Evolutionary conservation across 2,113 vertebrate genomes (phyloP).

Genomic region (Tenebrosternarchus preto): DNA sequence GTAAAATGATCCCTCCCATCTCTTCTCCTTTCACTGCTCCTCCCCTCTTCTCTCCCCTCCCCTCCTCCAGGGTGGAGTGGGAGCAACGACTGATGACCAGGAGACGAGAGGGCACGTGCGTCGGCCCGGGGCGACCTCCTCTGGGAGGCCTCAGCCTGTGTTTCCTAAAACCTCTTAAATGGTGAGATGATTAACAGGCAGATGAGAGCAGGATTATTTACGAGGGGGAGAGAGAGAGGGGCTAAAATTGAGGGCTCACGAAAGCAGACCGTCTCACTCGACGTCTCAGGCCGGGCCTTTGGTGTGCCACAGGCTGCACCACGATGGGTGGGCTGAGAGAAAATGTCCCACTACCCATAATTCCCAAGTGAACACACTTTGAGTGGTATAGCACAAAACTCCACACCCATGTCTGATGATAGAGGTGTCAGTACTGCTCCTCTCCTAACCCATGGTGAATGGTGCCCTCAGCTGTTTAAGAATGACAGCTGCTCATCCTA

Average conservation of each 20-base stretch:
- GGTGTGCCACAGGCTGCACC: background rate
- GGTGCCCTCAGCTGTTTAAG: slow-evolving; percentile 78
- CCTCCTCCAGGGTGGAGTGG: slow-evolving; percentile 7
- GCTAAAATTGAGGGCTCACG: background rate
- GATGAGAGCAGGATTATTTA: slow-evolving; percentile 13
- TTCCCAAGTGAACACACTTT: slow-evolving; percentile 25
- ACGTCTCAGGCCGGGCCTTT: slow-evolving; percentile 13
- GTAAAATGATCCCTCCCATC: background rate
- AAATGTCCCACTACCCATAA: slow-evolving; percentile 47
- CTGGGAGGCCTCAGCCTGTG: slow-evolving; percentile 19
- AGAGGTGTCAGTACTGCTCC: no score
- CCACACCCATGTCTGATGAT: no score
- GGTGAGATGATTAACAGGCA: slow-evolving; percentile 34
- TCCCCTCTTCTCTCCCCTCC: background rate
- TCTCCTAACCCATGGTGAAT: slow-evolving; percentile 74
- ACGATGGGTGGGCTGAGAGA: slow-evolving; percentile 30
- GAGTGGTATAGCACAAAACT: background rate
- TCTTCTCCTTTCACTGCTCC: slow-evolving; percentile 1
- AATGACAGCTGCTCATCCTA: slow-evolving; percentile 36
- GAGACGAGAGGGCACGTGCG: background rate
- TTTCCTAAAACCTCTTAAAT: slow-evolving; percentile 40
- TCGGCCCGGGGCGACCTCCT: background rate
- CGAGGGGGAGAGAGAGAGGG: background rate
- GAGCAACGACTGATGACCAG: slow-evolving; percentile 11
- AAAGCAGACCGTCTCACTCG: slow-evolving; percentile 15